A percentile compares a stretch with the other conserved stretches of the same genome.
phyloP scores from a whole-genome alignment of 2,888 invertebrate species.

The Myopa tessellatipennis region DNA sequence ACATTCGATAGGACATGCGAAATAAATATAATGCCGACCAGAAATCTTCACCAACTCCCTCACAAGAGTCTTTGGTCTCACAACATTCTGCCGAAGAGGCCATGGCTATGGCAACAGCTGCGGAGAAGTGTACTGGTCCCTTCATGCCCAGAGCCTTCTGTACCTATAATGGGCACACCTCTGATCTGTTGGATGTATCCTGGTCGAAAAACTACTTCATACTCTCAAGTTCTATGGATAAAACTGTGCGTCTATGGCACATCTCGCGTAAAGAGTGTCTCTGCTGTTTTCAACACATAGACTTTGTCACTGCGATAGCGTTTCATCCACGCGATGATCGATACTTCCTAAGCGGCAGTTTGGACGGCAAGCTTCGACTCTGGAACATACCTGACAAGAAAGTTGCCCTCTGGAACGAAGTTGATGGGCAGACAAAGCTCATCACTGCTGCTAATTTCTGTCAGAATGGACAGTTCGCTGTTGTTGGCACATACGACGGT shows the following conservation, averaged over 20 bases:
- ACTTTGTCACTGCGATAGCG: slow-evolving; percentile 98
- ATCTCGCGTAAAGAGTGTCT: slow-evolving; percentile 96
- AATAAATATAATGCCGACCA: slow-evolving; percentile 92
- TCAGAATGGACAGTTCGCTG: slow-evolving; percentile 97
- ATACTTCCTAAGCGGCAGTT: slow-evolving; percentile 93
- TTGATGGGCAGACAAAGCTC: slow-evolving; percentile 91
- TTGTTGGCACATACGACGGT: slow-evolving; percentile 98
- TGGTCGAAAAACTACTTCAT: slow-evolving; percentile 99
- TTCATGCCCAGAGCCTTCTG: slow-evolving; percentile 94
- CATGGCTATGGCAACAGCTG: slow-evolving; percentile 71
- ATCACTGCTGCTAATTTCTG: slow-evolving; percentile 98
- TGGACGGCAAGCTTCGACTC: slow-evolving; percentile 97
- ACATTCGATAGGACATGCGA: slow-evolving; percentile 81
- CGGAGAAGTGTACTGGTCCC: slow-evolving; percentile 74
- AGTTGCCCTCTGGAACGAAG: slow-evolving; percentile 98
- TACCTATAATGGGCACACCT: slow-evolving; percentile 93
- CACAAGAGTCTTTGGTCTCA: slow-evolving; percentile 89
- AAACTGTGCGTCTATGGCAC: slow-evolving; percentile 97
- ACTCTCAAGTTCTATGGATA: slow-evolving; percentile 98
- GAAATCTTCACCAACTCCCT: slow-evolving; percentile 92
- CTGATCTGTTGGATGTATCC: slow-evolving; percentile 94
- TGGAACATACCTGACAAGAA: slow-evolving; percentile 99
- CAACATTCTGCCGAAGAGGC: slow-evolving; percentile 77
- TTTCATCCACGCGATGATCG: slow-evolving; percentile 94
- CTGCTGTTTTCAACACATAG: slow-evolving; percentile 98